These are phyloP conservation scores for Microcebus lehilahytsara DNA, from an alignment of 2,113 vertebrate species.

Conservation along the genomic window DNA sequence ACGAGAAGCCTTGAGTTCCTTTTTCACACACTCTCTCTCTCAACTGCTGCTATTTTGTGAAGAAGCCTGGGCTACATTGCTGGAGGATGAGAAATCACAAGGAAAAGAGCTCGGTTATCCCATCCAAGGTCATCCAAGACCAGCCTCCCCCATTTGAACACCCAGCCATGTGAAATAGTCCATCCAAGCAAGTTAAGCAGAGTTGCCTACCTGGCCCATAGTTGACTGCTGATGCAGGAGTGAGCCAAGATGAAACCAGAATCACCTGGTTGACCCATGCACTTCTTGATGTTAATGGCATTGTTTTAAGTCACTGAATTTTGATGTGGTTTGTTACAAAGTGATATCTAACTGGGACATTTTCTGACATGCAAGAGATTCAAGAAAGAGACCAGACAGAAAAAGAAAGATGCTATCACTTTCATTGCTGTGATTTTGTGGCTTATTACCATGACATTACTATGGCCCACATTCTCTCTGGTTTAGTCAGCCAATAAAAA, in stretches of 20 bases:
- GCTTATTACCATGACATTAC: not conserved
- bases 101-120: not conserved
- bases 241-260: not conserved
- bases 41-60: not conserved
- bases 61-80: not conserved
- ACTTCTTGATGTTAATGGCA: not conserved
- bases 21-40: not conserved
- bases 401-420: not conserved
- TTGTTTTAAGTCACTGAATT: not conserved
- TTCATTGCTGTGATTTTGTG: not conserved
- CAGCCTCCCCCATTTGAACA: not conserved
- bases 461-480: not conserved
- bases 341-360: not conserved
- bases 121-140: not conserved
- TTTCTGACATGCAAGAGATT: not conserved
- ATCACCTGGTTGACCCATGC: not conserved
- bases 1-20: not conserved
- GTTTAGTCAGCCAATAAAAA: not conserved
- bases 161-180: not conserved
- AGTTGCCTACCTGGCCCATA: not conserved
- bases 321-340: not conserved
- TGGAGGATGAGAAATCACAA: not conserved
- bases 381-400: not conserved
- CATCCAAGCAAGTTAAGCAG: not conserved
- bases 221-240: not conserved